Evolutionary conservation across 2,888 invertebrate genomes (phyloP), one percentile per base, ranked within the genome.

Genomic region (Rotaria sp.): DNA sequence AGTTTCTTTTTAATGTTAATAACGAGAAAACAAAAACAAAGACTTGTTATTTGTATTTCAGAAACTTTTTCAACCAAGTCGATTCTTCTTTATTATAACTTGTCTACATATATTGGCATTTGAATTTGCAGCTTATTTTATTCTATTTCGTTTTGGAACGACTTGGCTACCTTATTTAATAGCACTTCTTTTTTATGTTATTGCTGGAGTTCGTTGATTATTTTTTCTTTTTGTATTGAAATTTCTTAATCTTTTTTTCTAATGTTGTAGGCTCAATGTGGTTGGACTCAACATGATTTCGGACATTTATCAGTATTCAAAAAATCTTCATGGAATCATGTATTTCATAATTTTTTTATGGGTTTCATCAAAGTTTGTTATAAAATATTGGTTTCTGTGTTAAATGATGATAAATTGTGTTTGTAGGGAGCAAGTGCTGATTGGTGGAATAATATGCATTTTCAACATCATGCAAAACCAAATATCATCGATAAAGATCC

Each of bases 391-490:
- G 1, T 45, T 84, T 11, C 21, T 84, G 24, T 1, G 2, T n/a
- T 13, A n/a, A 13, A 80, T 24, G 13, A 26, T 26, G 18, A n/a
- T 38, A 26, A 18, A 7, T 48, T 48, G 26, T 26, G 10, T 88
- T n/a, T n/a, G 24, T 88, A 91, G 90, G 91, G 91, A 50, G 90
- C 90, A 18, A 90, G 90, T 18, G 88, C 89, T 13, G 87, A 89
- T 26, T 91, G 91, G 91, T 91, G 91, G 91, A 91, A 91, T 87
- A 90, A 91, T 87, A 89, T 91, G 89, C 91, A 91, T 88, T 90
- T 89, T 87, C 91, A 91, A 87, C 91, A 91, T 87, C 91, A 91
- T 88, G 89, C 90, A 74, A 91, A 91, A 87, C 91, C 91, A 24
- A 91, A 91, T 88, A 89, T 91, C 87, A 90, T 91, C 86, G 89